Evolutionary conservation across 1,140 invertebrate genomes (phyloP).

Genomic region (Dufourea novaeangliae): DNA sequence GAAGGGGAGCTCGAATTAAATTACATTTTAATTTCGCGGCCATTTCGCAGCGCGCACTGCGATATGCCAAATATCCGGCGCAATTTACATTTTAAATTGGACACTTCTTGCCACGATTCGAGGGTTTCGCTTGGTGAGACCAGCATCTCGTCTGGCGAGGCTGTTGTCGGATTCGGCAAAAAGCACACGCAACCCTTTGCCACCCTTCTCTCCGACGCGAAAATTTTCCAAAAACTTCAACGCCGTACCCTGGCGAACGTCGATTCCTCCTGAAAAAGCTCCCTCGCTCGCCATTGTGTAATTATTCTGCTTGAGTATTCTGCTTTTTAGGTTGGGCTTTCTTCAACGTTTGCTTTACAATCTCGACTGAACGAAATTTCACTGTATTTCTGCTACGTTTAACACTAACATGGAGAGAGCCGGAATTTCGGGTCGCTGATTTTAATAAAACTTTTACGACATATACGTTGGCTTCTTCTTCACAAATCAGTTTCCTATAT

Average conservation of each 20-base stretch:
- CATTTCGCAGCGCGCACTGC: slow-evolving; percentile 72
- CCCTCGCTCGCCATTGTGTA: background rate
- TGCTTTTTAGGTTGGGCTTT: background rate
- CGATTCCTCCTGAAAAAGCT: slow-evolving; percentile 23
- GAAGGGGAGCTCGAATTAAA: slow-evolving; percentile 73
- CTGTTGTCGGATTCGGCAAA: slow-evolving; percentile 18
- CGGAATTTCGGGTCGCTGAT: no score
- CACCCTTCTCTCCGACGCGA: background rate
- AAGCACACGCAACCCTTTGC: background rate
- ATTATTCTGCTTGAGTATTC: background rate
- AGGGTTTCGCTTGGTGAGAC: slow-evolving; percentile 16
- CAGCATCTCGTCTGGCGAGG: slow-evolving; percentile 16
- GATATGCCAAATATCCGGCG: slow-evolving; percentile 72
- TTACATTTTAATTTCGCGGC: slow-evolving; percentile 80
- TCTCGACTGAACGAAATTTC: background rate
- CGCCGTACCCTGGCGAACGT: slow-evolving; percentile 10
- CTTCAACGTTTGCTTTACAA: slow-evolving; percentile 17
- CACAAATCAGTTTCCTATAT: no score
- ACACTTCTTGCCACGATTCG: slow-evolving; percentile 72
- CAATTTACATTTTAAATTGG: slow-evolving; percentile 80
- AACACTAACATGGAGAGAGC: no score
- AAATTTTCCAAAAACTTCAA: slow-evolving; percentile 25
- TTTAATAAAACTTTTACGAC: no score
- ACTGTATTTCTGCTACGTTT: no score
- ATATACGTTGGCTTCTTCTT: no score